Percentiles rank a stretch among this genome's conserved stretches.
Evolutionary conservation across 2,888 invertebrate genomes (phyloP).

Genomic region (Netelia virgata): DNA sequence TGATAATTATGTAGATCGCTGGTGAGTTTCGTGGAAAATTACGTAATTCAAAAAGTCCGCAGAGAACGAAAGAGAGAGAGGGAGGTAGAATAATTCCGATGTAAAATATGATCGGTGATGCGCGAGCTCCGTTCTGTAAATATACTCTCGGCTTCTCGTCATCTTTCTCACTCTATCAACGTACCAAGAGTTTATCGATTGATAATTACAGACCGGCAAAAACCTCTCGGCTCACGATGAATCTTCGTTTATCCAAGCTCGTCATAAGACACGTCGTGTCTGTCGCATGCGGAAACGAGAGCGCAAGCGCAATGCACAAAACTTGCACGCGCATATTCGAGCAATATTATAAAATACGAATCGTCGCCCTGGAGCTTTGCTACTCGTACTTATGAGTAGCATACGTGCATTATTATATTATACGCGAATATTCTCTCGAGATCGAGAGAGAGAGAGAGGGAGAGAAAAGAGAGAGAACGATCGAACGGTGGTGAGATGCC

Average conservation of each 20-base stretch:
- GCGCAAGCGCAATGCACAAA: conserved; percentile 56
- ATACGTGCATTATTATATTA: conserved; percentile 47
- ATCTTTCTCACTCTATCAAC: neutral
- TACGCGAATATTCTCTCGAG: conserved; percentile 4
- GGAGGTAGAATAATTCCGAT: conserved; percentile 19
- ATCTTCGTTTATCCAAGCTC: conserved; percentile 49
- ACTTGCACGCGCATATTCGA: conserved; percentile 64
- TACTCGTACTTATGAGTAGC: neutral
- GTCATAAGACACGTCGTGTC: conserved; percentile 31
- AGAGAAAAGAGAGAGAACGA: neutral
- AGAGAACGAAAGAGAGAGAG: neutral
- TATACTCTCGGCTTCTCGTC: conserved; percentile 4
- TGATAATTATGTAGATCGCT: conserved; percentile 23
- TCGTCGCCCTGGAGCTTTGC: conserved; percentile 43
- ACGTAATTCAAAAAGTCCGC: conserved; percentile 58
- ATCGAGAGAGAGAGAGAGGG: neutral
- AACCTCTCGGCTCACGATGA: conserved; percentile 47
- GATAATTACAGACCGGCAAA: conserved; percentile 58
- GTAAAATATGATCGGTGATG: conserved; percentile 18
- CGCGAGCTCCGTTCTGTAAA: neutral
- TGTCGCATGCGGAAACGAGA: conserved; percentile 41
- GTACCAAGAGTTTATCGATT: conserved; percentile 43
- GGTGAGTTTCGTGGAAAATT: conserved; percentile 19
- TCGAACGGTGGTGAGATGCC: conserved; percentile 46
- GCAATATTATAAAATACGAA: conserved; percentile 27